phyloP scores from a whole-genome alignment of 30 jellyfish, hydroid and myxozoan species.

The Cassiopea xamachana region DNA sequence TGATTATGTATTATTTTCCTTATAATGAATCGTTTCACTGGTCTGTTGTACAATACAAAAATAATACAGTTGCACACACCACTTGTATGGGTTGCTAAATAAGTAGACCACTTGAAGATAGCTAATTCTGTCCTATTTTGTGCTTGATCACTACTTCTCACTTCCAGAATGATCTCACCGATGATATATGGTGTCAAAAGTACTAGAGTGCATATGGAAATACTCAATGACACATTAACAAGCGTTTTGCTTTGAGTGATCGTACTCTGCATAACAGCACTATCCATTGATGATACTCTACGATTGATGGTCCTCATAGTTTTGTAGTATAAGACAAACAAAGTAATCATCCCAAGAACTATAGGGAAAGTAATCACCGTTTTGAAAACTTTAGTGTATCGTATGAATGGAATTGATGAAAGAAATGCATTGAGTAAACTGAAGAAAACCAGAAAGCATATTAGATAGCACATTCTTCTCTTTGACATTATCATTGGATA shows the following conservation, averaged over 20 bases:
- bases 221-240: not conserved
- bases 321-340: slow-evolving; percentile 15
- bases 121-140: not conserved
- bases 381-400: too few species aligned
- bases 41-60: not conserved
- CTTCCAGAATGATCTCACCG: not conserved
- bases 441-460: not conserved
- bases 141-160: not conserved
- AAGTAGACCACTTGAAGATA: not conserved
- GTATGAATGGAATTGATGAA: not conserved
- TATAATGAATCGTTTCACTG: not conserved
- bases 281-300: not conserved
- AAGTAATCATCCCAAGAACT: not conserved
- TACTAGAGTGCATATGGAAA: not conserved
- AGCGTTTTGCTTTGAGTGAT: slow-evolving; percentile 4
- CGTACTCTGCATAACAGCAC: not conserved
- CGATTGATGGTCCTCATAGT: slow-evolving; percentile 5
- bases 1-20: not conserved
- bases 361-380: not conserved
- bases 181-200: not conserved
- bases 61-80: not conserved
- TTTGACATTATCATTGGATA: slow-evolving; percentile 12
- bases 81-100: not conserved
- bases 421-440: not conserved
- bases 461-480: not conserved